Percentiles rank a stretch among this genome's conserved stretches.
Evolutionary conservation across 2,113 vertebrate genomes (phyloP).

Genomic region (Scolopax mira): DNA sequence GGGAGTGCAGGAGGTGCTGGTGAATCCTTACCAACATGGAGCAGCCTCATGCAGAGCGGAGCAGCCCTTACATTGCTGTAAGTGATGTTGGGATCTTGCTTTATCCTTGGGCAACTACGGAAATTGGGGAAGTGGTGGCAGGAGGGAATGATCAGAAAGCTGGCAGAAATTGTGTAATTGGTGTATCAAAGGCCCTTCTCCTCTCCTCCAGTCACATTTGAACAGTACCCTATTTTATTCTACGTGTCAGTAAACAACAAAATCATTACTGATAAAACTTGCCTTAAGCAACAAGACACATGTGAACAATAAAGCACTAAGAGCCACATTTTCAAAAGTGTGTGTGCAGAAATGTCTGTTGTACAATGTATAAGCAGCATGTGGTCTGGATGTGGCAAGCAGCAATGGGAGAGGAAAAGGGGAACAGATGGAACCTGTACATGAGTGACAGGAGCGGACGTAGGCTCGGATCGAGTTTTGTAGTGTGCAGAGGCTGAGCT

Average conservation of each 20-base stretch:
- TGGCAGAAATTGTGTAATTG: conserved; percentile 16
- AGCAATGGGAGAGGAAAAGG: conserved; percentile 43
- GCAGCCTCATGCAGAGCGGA: not conserved
- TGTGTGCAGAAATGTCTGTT: conserved; percentile 51
- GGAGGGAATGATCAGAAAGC: not conserved
- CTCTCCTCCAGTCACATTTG: not conserved
- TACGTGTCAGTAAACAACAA: conserved; percentile 29
- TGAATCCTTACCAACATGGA: not conserved
- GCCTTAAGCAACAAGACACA: conserved; percentile 47
- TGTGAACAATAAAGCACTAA: conserved; percentile 49
- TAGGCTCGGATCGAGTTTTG: conserved; percentile 42
- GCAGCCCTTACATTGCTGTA: not conserved
- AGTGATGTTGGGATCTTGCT: not conserved
- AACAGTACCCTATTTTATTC: conserved; percentile 24
- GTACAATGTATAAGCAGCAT: conserved; percentile 64
- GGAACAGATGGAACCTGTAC: conserved; percentile 64
- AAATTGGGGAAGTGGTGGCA: not conserved
- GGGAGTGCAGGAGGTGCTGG: not conserved
- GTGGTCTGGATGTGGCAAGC: conserved; percentile 61
- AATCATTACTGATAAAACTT: conserved; percentile 37
- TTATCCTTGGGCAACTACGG: not conserved
- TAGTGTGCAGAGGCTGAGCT: conserved; percentile 36
- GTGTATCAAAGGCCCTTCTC: conserved; percentile 10
- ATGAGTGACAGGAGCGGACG: conserved; percentile 50
- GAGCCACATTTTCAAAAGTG: conserved; percentile 47